Conservation (phyloP, 2,888 invertebrate genomes). For the Aplocera efformata region DNA sequence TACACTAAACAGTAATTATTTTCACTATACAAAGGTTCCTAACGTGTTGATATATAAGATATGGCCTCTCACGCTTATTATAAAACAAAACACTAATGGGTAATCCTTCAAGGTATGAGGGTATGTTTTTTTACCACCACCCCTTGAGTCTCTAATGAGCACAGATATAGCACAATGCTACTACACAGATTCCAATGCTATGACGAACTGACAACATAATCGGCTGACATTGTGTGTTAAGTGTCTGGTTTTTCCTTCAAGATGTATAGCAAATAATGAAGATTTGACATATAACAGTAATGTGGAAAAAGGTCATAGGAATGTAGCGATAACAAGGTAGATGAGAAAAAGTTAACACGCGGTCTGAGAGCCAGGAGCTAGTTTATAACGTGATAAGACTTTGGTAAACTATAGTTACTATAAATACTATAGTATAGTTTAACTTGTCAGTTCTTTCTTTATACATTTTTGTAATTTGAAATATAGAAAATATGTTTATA, state of each 20-base stretch:
- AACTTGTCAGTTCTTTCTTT: no score
- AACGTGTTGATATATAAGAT: no score
- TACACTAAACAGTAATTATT: no score
- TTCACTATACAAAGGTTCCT: no score
- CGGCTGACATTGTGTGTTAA: slow-evolving; percentile 20
- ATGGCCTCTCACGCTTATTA: no score
- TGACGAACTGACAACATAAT: slow-evolving; percentile 11
- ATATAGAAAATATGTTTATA: no score
- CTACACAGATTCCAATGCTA: slow-evolving; percentile 1
- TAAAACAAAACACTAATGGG: no score
- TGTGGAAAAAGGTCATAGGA: slow-evolving; percentile 25
- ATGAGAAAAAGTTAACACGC: slow-evolving; percentile 11
- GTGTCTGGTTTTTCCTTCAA: slow-evolving; percentile 17
- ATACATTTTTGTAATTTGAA: no score
- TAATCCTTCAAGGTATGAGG: no score
- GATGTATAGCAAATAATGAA: slow-evolving; percentile 21
- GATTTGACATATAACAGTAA: slow-evolving; percentile 27
- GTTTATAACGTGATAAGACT: background rate
- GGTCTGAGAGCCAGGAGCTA: slow-evolving; percentile 2
- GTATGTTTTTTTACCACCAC: background rate
- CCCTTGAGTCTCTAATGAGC: slow-evolving; percentile 4
- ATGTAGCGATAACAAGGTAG: slow-evolving; percentile 18
- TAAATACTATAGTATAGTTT: no score
- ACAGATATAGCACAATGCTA: slow-evolving; percentile 7
- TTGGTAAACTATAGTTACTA: no score